Percentiles rank a stretch among this genome's conserved stretches.
These are phyloP conservation scores for Pollenia griseotomentosa DNA, from an alignment of 2,888 invertebrate species.

Conservation along the genomic window DNA sequence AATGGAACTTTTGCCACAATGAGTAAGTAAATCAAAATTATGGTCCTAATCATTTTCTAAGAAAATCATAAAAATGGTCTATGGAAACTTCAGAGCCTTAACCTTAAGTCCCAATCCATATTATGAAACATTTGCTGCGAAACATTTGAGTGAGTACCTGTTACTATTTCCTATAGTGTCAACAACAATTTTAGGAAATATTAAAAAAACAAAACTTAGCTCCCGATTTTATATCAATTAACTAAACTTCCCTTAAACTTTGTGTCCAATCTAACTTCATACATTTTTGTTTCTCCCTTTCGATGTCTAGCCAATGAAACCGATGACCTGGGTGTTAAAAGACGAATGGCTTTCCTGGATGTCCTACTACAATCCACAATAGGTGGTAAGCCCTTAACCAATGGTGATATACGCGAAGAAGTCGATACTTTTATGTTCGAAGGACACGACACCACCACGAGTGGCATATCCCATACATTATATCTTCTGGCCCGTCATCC, in stretches of 20 bases:
- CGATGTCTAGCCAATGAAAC: constrained; percentile 10
- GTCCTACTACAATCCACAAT: constrained; percentile 73
- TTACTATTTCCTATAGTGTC: too few species aligned
- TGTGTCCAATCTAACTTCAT: background rate
- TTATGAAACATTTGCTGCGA: too few species aligned
- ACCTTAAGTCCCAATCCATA: too few species aligned
- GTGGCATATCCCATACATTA: constrained; percentile 75
- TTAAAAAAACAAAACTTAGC: too few species aligned
- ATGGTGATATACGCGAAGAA: constrained; percentile 75
- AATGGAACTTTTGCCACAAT: constrained; percentile 22
- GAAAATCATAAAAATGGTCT: too few species aligned
- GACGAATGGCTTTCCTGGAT: constrained; percentile 75
- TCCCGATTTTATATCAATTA: too few species aligned
- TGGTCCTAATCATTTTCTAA: too few species aligned
- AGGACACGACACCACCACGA: constrained; percentile 79
- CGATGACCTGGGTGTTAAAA: constrained; percentile 69
- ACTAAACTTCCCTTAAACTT: too few species aligned
- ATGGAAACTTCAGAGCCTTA: too few species aligned
- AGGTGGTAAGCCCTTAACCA: constrained; percentile 69
- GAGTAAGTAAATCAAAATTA: constrained; percentile 34
- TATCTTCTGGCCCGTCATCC: constrained; percentile 76
- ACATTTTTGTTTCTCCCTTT: background rate
- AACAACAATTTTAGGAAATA: too few species aligned
- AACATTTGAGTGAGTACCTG: too few species aligned
- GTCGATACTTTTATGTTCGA: constrained; percentile 77